Conservation (phyloP, 2,113 vertebrate species). For the Azemiops feae region DNA sequence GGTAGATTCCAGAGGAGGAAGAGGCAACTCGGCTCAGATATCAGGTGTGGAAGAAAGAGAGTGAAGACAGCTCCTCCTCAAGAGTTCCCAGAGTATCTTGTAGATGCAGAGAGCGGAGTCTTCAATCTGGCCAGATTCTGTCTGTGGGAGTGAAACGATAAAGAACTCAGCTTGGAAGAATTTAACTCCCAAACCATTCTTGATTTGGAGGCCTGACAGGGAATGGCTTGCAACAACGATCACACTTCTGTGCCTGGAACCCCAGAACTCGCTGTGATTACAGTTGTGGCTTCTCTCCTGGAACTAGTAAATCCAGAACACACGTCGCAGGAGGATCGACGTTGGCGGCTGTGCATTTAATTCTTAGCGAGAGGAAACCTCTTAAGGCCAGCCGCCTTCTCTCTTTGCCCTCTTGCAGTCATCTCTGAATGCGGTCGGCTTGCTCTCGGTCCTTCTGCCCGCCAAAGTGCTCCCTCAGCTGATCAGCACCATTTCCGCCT, state of each 20-base stretch:
- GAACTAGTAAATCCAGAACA: neutral
- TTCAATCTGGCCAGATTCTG: neutral
- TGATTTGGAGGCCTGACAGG: neutral
- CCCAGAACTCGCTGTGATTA: neutral
- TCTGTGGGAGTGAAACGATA: neutral
- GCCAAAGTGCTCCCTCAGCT: constrained; percentile 83
- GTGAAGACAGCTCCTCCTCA: too few species aligned
- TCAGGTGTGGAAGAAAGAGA: too few species aligned
- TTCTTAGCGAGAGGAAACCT: neutral
- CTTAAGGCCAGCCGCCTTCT: neutral
- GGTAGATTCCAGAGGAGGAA: neutral
- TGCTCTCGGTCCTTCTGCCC: constrained; percentile 84
- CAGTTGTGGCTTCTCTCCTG: neutral
- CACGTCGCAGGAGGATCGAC: neutral
- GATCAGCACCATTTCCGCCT: constrained; percentile 77
- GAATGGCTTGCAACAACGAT: neutral
- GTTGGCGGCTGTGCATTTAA: neutral
- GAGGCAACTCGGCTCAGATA: neutral
- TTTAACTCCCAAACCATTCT: too few species aligned
- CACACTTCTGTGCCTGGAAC: neutral
- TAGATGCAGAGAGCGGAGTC: neutral
- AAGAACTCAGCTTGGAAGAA: neutral
- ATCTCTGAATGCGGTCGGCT: constrained; percentile 83
- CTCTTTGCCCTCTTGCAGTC: constrained; percentile 74
- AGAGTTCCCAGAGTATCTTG: neutral